Evolutionary conservation across 1,140 invertebrate genomes (phyloP).

Genomic region (Chionoecetes opilio): DNA sequence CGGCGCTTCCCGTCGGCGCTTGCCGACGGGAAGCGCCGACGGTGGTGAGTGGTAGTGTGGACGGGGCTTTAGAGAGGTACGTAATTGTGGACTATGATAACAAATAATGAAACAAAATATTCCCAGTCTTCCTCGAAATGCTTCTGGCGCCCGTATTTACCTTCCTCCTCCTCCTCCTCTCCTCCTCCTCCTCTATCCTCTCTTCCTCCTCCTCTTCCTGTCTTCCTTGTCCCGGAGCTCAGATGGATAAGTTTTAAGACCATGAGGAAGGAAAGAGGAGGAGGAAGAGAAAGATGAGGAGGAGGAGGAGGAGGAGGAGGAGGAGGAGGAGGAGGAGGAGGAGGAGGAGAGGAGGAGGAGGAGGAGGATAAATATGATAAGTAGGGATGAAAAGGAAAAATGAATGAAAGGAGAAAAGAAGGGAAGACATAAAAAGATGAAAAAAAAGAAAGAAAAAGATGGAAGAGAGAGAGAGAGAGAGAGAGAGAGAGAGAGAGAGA

Average conservation of each 20-base stretch:
- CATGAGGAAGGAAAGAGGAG: background rate
- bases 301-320: background rate
- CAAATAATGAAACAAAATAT: background rate
- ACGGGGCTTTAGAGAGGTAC: too few relatives aligned
- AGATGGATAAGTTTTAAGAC: background rate
- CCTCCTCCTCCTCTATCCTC: background rate
- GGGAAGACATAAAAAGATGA: background rate
- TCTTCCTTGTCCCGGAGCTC: background rate
- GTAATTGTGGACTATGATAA: background rate
- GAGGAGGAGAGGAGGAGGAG: background rate
- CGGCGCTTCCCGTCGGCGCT: too few relatives aligned
- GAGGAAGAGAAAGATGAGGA: background rate
- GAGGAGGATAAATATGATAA: background rate
- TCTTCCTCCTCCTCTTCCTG: background rate
- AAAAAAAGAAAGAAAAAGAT: background rate
- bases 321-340: background rate
- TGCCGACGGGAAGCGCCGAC: too few relatives aligned
- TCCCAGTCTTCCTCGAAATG: background rate
- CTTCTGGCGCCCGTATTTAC: background rate
- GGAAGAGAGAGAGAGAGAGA: background rate
- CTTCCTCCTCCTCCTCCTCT: background rate
- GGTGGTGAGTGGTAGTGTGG: too few relatives aligned
- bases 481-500: too few relatives aligned
- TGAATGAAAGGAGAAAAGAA: background rate
- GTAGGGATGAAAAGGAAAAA: background rate